phyloP scores from a whole-genome alignment of 2,113 vertebrate species.

The Bubo blakistoni region DNA sequence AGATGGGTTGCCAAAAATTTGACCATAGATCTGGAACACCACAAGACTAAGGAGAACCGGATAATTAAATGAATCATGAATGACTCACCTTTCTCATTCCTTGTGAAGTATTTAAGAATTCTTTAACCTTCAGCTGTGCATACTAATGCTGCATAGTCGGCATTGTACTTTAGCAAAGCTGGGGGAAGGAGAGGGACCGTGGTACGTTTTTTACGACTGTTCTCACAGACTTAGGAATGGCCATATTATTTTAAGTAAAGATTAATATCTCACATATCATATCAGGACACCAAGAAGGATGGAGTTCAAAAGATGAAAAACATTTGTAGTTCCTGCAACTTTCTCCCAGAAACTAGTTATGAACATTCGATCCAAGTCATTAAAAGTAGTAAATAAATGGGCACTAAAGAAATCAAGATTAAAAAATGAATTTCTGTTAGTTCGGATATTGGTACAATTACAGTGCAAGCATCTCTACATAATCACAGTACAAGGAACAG shows the following conservation, averaged over 20 bases:
- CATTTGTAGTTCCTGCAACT: neutral
- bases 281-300: neutral
- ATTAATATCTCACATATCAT: neutral
- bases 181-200: neutral
- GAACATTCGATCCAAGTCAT: neutral
- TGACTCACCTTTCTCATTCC: neutral
- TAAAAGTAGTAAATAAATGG: neutral
- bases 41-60: neutral
- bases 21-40: neutral
- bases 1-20: conserved; percentile 14
- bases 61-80: neutral
- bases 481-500: neutral
- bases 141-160: neutral
- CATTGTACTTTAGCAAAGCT: neutral
- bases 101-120: neutral
- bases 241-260: neutral
- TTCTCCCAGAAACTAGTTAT: neutral
- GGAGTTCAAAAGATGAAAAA: neutral
- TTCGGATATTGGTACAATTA: neutral
- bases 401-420: neutral
- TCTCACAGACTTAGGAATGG: neutral
- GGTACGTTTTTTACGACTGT: neutral
- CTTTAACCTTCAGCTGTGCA: neutral
- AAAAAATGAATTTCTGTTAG: neutral
- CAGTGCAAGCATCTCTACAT: neutral